Percentiles rank a stretch among this genome's conserved stretches.
These are phyloP conservation scores for Euphonia xanthogaster DNA, from an alignment of 2,797 vertebrate genomes.

Conservation along the genomic window DNA sequence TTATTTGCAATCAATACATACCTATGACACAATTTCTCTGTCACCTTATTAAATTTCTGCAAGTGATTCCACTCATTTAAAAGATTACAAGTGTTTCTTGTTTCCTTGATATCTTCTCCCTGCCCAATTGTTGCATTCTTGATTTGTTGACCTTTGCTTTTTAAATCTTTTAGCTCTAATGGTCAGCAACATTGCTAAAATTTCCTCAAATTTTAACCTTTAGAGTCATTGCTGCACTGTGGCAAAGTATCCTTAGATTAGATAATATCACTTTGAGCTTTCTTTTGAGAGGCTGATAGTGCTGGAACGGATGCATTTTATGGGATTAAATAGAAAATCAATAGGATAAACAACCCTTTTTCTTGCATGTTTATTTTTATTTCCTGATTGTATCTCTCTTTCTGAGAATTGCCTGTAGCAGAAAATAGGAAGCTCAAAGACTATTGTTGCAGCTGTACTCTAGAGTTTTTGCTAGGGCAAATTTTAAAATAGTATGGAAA, in stretches of 20 bases:
- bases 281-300: not conserved
- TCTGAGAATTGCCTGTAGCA: not conserved
- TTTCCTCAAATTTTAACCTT: not conserved
- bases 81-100: not conserved
- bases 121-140: not conserved
- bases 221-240: not conserved
- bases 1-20: not conserved
- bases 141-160: not conserved
- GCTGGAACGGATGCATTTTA: not conserved
- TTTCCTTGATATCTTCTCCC: not conserved
- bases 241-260: not conserved
- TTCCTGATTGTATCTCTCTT: slow-evolving; percentile 22
- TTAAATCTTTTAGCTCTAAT: not conserved
- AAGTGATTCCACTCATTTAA: not conserved
- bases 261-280: not conserved
- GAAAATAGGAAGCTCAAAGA: not conserved
- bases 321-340: slow-evolving; percentile 53
- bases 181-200: not conserved
- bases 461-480: not conserved
- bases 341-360: slow-evolving; percentile 31
- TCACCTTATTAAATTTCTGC: not conserved
- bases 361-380: slow-evolving; percentile 37
- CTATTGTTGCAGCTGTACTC: not conserved
- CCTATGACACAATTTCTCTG: not conserved
- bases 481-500: slow-evolving; percentile 9